Evolutionary conservation across 2,888 invertebrate genomes (phyloP), one percentile per base, ranked within the genome.

Genomic region (Ennomos fuscantarius): DNA sequence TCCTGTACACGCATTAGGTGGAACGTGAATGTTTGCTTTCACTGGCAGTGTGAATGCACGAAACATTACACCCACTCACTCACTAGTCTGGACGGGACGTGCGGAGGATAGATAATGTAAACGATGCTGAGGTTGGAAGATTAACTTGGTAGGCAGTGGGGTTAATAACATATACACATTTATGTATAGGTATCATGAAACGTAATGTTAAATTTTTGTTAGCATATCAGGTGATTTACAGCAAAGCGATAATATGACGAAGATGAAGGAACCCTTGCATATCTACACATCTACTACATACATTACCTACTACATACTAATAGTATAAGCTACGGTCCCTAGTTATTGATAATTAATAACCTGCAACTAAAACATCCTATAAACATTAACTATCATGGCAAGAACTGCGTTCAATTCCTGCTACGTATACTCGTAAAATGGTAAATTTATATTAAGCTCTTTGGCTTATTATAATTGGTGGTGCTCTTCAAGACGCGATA

Each of bases 11-110:
- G 85, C 86, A 82, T 83, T 82, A 84, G 83, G 81, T 84, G 83
- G 80, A 85, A 84, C 87, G 86, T 72, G 77, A 76, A 74, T 79
- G 85, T 89, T 85, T 84, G 89, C 89, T 91, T 89, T 90, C 90
- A 84, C 89, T 85, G 76, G 63, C 75, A 71, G 76, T 78, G 76
- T 83, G 81, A 83, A 86, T 80, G 81, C 78, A 77, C 74, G 89
- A 84, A 87, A 89, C 81, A 76, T 76, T 80, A 89, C 84, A 86
- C 87, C 82, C 79, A 80, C 81, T 73, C 67, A 63, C 68, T 66
- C 65, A 65, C 61, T 55, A 66, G 77, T 79, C 79, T 77, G 76
- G 66, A 66, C 50, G 62, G 46, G 59, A 65, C 65, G 70, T 70
- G 72, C 50, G 37, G 37, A 58, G 59, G 63, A 55, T 62, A 59